Percentiles rank a stretch among this genome's conserved stretches.
These are phyloP conservation scores for Altica lythri DNA, from an alignment of 2,888 invertebrate genomes.

Conservation along the genomic window DNA sequence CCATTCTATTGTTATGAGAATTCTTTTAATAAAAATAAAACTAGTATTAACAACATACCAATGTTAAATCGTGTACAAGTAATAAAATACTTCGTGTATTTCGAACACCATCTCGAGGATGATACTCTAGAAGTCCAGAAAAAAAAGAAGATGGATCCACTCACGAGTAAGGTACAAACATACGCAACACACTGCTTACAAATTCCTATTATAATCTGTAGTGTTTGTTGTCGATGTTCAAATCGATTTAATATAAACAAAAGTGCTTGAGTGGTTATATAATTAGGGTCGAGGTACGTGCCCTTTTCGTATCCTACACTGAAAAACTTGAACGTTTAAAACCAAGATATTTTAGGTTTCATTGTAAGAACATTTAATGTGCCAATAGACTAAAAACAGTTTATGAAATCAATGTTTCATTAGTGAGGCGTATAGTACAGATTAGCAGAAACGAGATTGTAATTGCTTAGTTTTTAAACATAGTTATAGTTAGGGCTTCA, in stretches of 20 bases:
- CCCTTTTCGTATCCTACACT: constrained; percentile 14
- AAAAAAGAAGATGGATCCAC: background rate
- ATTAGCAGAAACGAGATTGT: too few relatives aligned
- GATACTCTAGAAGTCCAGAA: constrained; percentile 8
- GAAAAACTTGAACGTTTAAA: too few relatives aligned
- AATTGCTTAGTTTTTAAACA: too few relatives aligned
- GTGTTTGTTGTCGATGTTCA: constrained; percentile 14
- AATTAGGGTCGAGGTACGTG: constrained; percentile 32
- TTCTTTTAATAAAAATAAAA: too few relatives aligned
- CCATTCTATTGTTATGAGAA: too few relatives aligned
- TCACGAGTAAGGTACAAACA: constrained; percentile 1
- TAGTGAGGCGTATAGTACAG: too few relatives aligned
- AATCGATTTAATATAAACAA: constrained; percentile 31
- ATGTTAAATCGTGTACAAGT: constrained; percentile 2
- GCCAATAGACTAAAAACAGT: too few relatives aligned
- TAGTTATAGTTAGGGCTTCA: too few relatives aligned
- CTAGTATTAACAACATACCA: too few relatives aligned
- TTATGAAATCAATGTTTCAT: too few relatives aligned
- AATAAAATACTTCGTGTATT: constrained; percentile 11
- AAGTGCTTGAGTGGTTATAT: constrained; percentile 29
- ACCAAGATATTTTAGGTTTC: too few relatives aligned
- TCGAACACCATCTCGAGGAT: constrained; percentile 1
- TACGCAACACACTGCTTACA: constrained; percentile 1
- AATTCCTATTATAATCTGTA: constrained; percentile 10
- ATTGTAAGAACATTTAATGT: too few relatives aligned